Evolutionary conservation across 2,113 vertebrate genomes (phyloP).

Genomic region (Piprites chloris): DNA sequence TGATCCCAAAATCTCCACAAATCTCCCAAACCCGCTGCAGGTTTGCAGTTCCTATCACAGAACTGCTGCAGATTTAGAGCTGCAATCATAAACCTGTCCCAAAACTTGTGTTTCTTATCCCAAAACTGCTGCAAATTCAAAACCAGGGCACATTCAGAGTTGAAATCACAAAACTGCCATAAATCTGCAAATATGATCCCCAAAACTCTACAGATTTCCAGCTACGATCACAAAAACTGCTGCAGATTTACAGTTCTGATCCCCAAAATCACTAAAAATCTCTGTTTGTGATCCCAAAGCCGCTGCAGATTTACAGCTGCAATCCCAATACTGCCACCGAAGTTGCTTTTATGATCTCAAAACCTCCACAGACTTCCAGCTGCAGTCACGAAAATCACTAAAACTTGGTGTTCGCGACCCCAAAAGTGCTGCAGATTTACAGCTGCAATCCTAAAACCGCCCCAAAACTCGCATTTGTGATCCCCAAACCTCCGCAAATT

Average conservation of each 20-base stretch:
- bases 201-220: neutral
- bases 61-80: rapidly evolving
- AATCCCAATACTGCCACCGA: neutral
- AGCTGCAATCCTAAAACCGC: neutral
- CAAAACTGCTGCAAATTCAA: neutral
- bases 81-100: rapidly evolving
- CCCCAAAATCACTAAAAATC: neutral
- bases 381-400: neutral
- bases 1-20: rapidly evolving
- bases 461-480: neutral
- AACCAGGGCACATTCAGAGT: rapidly evolving
- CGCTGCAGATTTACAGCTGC: neutral
- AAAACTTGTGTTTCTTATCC: no score
- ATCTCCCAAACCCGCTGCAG: rapidly evolving
- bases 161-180: rapidly evolving
- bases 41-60: no score
- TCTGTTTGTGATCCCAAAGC: rapidly evolving
- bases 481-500: neutral
- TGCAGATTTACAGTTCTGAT: neutral
- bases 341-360: rapidly evolving
- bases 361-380: neutral
- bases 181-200: rapidly evolving
- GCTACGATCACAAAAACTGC: rapidly evolving
- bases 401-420: no score
- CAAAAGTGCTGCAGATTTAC: neutral